Conservation (phyloP, 2,797 vertebrate species). For the Neosilurus hyrtlii region DNA sequence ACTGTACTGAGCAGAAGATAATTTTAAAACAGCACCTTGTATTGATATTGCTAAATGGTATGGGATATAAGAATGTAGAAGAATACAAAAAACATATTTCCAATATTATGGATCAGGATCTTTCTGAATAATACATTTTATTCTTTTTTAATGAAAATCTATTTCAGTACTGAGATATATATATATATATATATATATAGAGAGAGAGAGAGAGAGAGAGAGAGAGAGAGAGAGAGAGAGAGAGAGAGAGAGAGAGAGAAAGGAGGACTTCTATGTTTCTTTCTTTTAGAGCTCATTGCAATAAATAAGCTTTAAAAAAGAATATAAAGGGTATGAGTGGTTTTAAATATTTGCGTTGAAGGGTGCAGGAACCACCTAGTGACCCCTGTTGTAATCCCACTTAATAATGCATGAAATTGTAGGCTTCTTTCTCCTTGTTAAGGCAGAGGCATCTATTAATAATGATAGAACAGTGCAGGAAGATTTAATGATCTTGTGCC, state of each 20-base stretch:
- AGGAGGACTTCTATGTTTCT: too few relatives aligned
- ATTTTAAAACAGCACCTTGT: not conserved
- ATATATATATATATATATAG: too few relatives aligned
- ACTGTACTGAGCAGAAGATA: not conserved
- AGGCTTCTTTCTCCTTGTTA: conserved; percentile 26
- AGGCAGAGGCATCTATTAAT: conserved; percentile 47
- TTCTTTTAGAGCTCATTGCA: too few relatives aligned
- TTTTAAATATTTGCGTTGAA: not conserved
- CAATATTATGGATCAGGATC: too few relatives aligned
- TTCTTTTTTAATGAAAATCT: not conserved
- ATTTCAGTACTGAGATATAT: not conserved
- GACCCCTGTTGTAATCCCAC: not conserved
- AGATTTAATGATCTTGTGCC: conserved; percentile 29
- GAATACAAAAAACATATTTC: not conserved
- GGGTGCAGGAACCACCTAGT: conserved; percentile 1
- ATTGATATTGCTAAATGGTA: too few relatives aligned
- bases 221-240: too few relatives aligned
- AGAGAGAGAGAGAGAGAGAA: too few relatives aligned
- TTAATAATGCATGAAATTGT: conserved; percentile 52
- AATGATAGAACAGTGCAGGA: conserved; percentile 39
- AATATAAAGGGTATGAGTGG: not conserved
- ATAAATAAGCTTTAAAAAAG: not conserved
- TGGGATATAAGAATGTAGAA: not conserved
- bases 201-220: too few relatives aligned
- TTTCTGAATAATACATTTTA: not conserved